Evolutionary conservation across 2,888 invertebrate genomes (phyloP).

Genomic region (Diabrotica balteata): DNA sequence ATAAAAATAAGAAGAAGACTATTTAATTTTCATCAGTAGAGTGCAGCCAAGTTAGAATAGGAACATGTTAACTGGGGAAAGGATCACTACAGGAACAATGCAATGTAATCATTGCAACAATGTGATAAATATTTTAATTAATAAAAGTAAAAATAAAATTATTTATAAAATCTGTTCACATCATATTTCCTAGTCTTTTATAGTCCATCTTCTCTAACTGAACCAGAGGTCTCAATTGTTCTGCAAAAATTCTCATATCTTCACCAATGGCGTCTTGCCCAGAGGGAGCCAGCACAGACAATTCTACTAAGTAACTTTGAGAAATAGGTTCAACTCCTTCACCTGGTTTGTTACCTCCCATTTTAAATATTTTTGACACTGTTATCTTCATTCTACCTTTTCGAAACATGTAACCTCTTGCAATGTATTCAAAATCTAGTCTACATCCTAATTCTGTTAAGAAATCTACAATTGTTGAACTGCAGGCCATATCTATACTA

Average conservation of each 20-base stretch:
- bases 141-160: too few relatives aligned
- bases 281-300: conserved; percentile 87
- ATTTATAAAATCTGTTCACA: conserved; percentile 29
- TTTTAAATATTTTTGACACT: conserved; percentile 91
- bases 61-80: too few relatives aligned
- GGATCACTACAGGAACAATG: too few relatives aligned
- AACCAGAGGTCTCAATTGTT: conserved; percentile 90
- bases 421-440: conserved; percentile 92
- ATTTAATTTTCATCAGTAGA: too few relatives aligned
- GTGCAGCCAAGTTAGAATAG: too few relatives aligned
- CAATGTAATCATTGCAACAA: too few relatives aligned
- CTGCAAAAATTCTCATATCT: conserved; percentile 94
- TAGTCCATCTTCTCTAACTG: conserved; percentile 93
- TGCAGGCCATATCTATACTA: conserved; percentile 92
- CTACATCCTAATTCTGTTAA: conserved; percentile 90
- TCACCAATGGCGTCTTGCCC: conserved; percentile 95
- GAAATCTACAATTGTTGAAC: conserved; percentile 88
- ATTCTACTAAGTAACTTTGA: conserved; percentile 90
- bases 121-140: too few relatives aligned
- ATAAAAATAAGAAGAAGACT: too few relatives aligned
- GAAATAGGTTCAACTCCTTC: conserved; percentile 84
- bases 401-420: conserved; percentile 91
- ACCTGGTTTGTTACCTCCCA: conserved; percentile 67
- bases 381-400: conserved; percentile 98
- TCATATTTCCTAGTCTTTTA: conserved; percentile 67